Conservation (phyloP, 2,888 invertebrate genomes). For the Harpalus rubripes region DNA sequence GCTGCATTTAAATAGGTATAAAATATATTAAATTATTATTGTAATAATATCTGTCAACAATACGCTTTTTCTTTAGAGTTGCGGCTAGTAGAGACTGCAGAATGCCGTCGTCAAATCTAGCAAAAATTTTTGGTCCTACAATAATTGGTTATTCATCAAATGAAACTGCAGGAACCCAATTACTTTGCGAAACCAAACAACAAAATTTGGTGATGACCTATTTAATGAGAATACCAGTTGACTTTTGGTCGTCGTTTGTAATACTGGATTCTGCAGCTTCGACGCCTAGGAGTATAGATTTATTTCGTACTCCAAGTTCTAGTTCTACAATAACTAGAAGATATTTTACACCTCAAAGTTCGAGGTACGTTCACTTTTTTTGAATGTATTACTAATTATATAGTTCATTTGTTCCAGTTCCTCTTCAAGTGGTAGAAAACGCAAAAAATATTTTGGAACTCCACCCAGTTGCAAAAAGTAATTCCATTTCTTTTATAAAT, state of each 20-base stretch:
- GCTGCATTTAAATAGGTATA: constrained; percentile 87
- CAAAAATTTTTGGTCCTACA: constrained; percentile 96
- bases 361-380: not conserved
- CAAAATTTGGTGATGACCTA: constrained; percentile 82
- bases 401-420: constrained; percentile 18
- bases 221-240: constrained; percentile 84
- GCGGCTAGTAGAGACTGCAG: constrained; percentile 90
- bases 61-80: constrained; percentile 80
- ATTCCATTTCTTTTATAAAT: not conserved
- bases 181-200: constrained; percentile 88
- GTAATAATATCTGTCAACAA: not conserved
- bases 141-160: constrained; percentile 92
- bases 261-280: constrained; percentile 76
- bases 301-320: constrained; percentile 76
- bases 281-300: constrained; percentile 70
- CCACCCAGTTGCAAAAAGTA: constrained; percentile 28
- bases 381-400: constrained; percentile 60
- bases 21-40: not conserved
- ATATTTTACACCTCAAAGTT: constrained; percentile 69
- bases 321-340: constrained; percentile 72
- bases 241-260: constrained; percentile 84
- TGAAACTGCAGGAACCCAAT: constrained; percentile 85
- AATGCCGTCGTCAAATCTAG: constrained; percentile 94
- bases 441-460: constrained; percentile 34
- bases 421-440: constrained; percentile 4